A percentile compares a stretch with the other conserved stretches of the same genome.
Conservation (phyloP, 2,888 invertebrate species). For the Meganola albula region DNA sequence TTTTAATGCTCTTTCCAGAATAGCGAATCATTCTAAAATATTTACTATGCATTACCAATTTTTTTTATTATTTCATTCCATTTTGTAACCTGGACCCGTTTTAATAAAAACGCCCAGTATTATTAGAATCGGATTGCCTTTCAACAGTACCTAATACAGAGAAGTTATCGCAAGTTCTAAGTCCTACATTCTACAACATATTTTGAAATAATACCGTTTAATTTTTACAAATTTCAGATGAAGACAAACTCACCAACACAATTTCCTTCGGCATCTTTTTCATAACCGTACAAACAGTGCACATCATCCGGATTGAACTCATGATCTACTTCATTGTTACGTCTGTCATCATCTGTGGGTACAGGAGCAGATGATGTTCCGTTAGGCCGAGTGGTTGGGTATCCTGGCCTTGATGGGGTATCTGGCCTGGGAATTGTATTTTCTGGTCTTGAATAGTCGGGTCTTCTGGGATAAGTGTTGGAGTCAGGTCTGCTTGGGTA, state of each 20-base stretch:
- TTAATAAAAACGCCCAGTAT: no score
- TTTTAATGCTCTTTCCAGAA: no score
- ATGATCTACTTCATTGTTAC: conserved; percentile 29
- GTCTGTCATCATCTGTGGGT: conserved; percentile 27
- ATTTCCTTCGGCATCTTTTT: conserved; percentile 70
- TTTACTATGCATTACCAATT: no score
- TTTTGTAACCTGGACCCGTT: no score
- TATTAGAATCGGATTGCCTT: no score
- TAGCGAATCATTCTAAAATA: no score
- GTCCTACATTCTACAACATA: no score
- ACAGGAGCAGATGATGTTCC: conserved; percentile 2
- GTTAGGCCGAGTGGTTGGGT: conserved; percentile 6
- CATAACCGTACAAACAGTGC: conserved; percentile 73
- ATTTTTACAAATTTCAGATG: no score
- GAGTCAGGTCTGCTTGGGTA: conserved; percentile 7
- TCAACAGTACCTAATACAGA: no score
- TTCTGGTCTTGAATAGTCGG: conserved; percentile 8
- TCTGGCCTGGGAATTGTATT: conserved; percentile 7
- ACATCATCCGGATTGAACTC: conserved; percentile 22
- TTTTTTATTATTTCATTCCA: no score
- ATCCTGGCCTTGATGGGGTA: conserved; percentile 6
- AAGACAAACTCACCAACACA: conserved; percentile 71
- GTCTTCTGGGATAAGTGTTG: background rate
- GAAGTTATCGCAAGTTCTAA: no score
- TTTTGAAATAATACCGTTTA: no score